Conservation (phyloP, 2,797 vertebrate species). For the Argyrosomus regius region DNA sequence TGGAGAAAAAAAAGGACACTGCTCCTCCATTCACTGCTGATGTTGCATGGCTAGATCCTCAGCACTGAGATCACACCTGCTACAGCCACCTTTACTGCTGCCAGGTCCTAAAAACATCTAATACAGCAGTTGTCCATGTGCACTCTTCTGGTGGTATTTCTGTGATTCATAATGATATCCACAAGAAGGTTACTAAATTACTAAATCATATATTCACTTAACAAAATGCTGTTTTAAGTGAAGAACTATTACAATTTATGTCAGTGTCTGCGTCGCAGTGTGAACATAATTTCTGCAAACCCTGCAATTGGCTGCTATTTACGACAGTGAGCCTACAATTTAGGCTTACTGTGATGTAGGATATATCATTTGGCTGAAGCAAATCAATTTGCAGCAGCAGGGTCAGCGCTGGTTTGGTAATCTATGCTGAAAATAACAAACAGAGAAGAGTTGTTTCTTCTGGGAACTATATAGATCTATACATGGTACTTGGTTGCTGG, state of each 20-base stretch:
- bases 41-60: background rate
- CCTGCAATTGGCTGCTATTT: constrained; percentile 57
- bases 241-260: constrained; percentile 28
- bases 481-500: too few relatives aligned
- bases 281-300: constrained; percentile 48
- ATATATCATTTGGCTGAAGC: constrained; percentile 58
- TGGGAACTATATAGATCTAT: too few relatives aligned
- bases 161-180: too few relatives aligned
- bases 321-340: constrained; percentile 56
- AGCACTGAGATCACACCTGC: background rate
- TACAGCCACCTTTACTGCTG: background rate
- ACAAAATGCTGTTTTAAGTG: constrained; percentile 19
- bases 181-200: too few relatives aligned
- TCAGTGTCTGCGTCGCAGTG: constrained; percentile 37
- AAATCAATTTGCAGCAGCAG: constrained; percentile 55
- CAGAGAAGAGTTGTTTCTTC: too few relatives aligned
- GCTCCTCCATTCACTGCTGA: background rate
- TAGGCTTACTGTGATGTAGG: constrained; percentile 46
- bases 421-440: too few relatives aligned
- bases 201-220: constrained; percentile 4
- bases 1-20: constrained; percentile 21
- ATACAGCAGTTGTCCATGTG: background rate
- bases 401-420: constrained; percentile 7
- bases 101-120: background rate
- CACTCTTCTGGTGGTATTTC: too few relatives aligned